Percentiles rank a stretch among this genome's conserved stretches.
Conservation (phyloP, 2,888 invertebrate species). For the Lycaena phlaeas region DNA sequence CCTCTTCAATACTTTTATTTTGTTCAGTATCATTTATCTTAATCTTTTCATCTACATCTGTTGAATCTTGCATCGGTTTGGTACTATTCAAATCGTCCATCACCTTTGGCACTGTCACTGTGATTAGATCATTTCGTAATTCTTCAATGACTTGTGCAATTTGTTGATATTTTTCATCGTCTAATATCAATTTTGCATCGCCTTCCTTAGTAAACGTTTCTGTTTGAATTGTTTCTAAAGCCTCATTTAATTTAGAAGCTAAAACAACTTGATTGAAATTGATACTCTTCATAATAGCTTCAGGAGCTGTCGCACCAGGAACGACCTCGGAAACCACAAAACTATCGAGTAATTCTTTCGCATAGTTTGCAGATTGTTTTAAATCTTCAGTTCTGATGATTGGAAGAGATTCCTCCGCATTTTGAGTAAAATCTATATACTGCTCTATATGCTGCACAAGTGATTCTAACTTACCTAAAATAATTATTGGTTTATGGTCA, state of each 20-base stretch:
- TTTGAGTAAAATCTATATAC: constrained; percentile 47
- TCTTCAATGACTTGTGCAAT: neutral
- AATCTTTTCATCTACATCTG: too few relatives aligned
- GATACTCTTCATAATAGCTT: constrained; percentile 15
- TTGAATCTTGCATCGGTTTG: neutral
- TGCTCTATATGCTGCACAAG: constrained; percentile 42
- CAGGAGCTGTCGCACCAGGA: constrained; percentile 14
- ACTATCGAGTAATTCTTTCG: constrained; percentile 38
- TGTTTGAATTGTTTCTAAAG: constrained; percentile 34
- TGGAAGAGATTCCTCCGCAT: constrained; percentile 29
- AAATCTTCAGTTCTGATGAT: constrained; percentile 27
- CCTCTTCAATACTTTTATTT: too few relatives aligned
- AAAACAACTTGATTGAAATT: constrained; percentile 27
- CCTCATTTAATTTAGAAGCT: constrained; percentile 36
- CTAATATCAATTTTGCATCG: constrained; percentile 26
- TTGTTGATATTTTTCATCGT: neutral
- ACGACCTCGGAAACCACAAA: constrained; percentile 23
- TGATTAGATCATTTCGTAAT: neutral
- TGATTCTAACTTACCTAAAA: constrained; percentile 22
- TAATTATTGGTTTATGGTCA: too few relatives aligned
- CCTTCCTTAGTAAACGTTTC: constrained; percentile 34
- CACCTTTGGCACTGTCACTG: neutral
- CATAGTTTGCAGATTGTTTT: constrained; percentile 36
- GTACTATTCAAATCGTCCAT: neutral
- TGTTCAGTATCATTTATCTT: too few relatives aligned